Evolutionary conservation across 2,888 invertebrate genomes (phyloP).

Genomic region (Elgonia sp.): DNA sequence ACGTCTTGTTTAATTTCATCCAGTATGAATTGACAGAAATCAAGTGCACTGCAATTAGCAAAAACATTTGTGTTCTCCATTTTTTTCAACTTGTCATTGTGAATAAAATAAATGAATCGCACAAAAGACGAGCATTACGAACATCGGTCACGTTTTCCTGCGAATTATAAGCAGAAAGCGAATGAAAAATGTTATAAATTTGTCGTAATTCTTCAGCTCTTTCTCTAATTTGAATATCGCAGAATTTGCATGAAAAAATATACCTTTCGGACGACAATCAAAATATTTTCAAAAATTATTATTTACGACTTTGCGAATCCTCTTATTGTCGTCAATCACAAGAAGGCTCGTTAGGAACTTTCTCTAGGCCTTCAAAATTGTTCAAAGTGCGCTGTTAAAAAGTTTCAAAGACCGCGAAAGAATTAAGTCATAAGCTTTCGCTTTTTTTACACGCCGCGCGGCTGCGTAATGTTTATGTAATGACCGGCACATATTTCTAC

Average conservation of each 20-base stretch:
- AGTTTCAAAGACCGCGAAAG: conserved; percentile 49
- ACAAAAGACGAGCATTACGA: too few relatives aligned
- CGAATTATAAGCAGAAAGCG: too few relatives aligned
- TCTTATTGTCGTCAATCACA: conserved; percentile 13
- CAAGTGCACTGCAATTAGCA: too few relatives aligned
- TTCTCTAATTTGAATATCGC: too few relatives aligned
- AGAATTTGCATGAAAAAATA: conserved; percentile 7
- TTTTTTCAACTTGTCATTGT: too few relatives aligned
- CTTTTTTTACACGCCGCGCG: conserved; percentile 32
- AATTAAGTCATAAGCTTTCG: conserved; percentile 61
- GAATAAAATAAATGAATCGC: too few relatives aligned
- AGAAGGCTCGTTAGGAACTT: conserved; percentile 34
- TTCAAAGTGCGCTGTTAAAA: conserved; percentile 51
- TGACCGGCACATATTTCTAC: conserved; percentile 41
- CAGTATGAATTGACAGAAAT: too few relatives aligned
- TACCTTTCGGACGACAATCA: not conserved
- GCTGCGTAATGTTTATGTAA: conserved; percentile 55
- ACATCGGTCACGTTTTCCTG: too few relatives aligned
- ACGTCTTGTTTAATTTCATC: too few relatives aligned
- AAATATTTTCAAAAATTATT: conserved; percentile 1
- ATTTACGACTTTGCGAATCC: not conserved
- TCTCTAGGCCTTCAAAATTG: conserved; percentile 51
- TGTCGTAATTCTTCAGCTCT: not conserved
- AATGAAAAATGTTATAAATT: conserved; percentile 1
- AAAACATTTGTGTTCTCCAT: too few relatives aligned